Evolutionary conservation across 1,140 invertebrate species (phyloP).

Genomic region (Stegodyphus dumicola): DNA sequence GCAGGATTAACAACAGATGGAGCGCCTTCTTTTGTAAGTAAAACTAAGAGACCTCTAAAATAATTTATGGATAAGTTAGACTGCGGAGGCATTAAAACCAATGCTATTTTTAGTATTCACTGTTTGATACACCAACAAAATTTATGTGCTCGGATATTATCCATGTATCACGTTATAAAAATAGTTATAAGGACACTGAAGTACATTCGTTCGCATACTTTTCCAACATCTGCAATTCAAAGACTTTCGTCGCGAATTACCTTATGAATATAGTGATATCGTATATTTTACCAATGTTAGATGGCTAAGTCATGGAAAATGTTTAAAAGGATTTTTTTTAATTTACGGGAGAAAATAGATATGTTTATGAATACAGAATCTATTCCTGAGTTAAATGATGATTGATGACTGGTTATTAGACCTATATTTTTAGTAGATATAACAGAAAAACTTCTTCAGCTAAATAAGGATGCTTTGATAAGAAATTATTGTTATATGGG

Average conservation of each 20-base stretch:
- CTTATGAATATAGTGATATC: not conserved
- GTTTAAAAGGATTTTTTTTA: not conserved
- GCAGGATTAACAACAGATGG: not conserved
- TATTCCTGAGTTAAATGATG: not conserved
- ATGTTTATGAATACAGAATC: not conserved
- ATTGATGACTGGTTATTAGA: not conserved
- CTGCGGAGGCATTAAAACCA: not conserved
- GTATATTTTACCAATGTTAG: not conserved
- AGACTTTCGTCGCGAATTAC: not conserved
- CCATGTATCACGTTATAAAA: not conserved
- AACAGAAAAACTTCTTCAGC: not conserved
- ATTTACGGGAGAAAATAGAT: not conserved
- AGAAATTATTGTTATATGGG: slow-evolving; percentile 6
- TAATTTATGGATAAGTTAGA: slow-evolving; percentile 1
- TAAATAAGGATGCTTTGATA: not conserved
- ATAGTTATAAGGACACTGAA: slow-evolving; percentile 1
- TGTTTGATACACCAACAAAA: slow-evolving; percentile 7
- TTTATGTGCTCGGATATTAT: slow-evolving; percentile 15
- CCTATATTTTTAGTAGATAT: slow-evolving; percentile 10
- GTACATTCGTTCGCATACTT: not conserved
- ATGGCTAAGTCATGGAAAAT: not conserved
- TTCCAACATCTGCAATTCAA: not conserved
- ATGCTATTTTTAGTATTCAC: slow-evolving; percentile 1
- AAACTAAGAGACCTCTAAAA: not conserved
- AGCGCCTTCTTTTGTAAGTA: not conserved